Conservation (phyloP, 2,113 vertebrate species). For the Hemibagrus wyckioides region DNA sequence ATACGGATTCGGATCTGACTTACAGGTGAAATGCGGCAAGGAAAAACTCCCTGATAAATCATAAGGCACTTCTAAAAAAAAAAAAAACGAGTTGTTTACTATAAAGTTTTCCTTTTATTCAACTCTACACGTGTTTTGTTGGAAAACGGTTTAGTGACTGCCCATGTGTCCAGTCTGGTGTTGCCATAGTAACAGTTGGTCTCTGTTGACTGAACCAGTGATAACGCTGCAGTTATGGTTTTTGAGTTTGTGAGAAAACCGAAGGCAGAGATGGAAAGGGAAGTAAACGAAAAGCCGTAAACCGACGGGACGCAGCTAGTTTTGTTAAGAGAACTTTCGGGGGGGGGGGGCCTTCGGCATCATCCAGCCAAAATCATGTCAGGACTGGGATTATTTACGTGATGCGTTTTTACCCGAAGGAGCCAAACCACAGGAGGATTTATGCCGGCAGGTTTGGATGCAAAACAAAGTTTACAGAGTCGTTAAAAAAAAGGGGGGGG, state of each 20-base stretch:
- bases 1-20: too few species aligned
- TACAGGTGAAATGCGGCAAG: too few species aligned
- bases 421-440: constrained; percentile 39
- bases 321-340: background rate
- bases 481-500: constrained; percentile 1
- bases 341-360: background rate
- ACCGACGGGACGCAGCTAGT: background rate
- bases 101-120: too few species aligned
- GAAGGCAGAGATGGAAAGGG: background rate
- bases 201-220: background rate
- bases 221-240: background rate
- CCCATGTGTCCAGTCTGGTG: background rate
- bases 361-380: background rate
- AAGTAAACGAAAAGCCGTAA: background rate
- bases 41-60: too few species aligned
- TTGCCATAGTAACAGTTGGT: background rate
- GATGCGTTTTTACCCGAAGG: background rate
- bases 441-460: constrained; percentile 3
- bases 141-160: background rate
- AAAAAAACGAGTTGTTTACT: too few species aligned
- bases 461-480: constrained; percentile 19
- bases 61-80: background rate
- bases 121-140: too few species aligned
- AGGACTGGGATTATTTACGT: background rate
- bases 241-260: background rate